Evolutionary conservation across 2,888 invertebrate species (phyloP), one percentile per base, ranked within the genome.

Genomic region (Melieria omissa): DNA sequence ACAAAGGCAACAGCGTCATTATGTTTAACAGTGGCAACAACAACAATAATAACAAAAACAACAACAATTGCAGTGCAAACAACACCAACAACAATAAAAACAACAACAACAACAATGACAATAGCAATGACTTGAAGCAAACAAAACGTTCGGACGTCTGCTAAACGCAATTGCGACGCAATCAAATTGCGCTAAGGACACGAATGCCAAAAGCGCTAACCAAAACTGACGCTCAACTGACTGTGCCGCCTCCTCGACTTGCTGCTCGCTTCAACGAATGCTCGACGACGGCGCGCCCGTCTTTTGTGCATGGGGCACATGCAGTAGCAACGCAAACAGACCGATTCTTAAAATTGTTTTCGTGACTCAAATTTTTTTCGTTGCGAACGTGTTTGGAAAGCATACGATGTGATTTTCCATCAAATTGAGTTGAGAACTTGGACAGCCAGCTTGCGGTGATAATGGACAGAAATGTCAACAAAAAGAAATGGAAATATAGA

Each of bases 261-360:
- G 14, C n/a, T 45, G 16, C 3, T 16, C 14, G 12, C n/a, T n/a
- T 46, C 42, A 9, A 1, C 52, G 9, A 52, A 5, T 52, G 14
- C 14, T 52, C 14, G n/a, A 49, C 3, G n/a, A 49, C 3, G 29
- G 45, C 5, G 5, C 14, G 45, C 10, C 14, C 63, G 29, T 46
- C 41, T 54, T 63, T 54, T 14, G 12, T 9, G 45, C 29, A 54
- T 54, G 54, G 12, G 46, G 42, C 45, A 16, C 46, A 69, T 45
- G 61, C 61, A 61, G 2, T 29, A 29, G 29, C 29, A 9, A 44
- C 42, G 47, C 65, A 65, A 78, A 81, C 79, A 80, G 80, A 80
- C 80, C 86, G 85, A 85, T 86, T 85, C 83, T 82, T 81, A 81
- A 86, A 86, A 86, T 86, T 86, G 86, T 86, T 86, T 86, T 86